Evolutionary conservation across 2,888 invertebrate genomes (phyloP).

Genomic region (Cerastis leucographa): DNA sequence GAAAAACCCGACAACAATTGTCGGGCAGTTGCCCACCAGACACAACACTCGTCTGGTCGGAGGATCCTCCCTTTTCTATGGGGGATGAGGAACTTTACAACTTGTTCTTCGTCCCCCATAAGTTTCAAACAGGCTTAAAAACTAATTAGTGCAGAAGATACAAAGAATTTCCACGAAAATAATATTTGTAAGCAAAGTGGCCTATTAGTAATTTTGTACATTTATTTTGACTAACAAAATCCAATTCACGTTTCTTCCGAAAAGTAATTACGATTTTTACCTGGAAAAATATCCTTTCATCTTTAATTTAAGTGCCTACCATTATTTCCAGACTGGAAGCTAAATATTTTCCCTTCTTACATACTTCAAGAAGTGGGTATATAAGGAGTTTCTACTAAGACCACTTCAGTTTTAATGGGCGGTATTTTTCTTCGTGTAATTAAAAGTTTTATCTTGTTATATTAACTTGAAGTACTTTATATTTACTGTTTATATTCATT

Average conservation of each 20-base stretch:
- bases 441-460: constrained; percentile 40
- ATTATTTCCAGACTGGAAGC: background rate
- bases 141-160: background rate
- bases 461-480: constrained; percentile 11
- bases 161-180: background rate
- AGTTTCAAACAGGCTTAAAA: background rate
- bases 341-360: constrained; percentile 1
- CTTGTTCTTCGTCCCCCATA: too few relatives aligned
- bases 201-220: background rate
- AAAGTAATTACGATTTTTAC: constrained; percentile 26
- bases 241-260: background rate
- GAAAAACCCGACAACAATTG: too few relatives aligned
- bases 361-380: background rate
- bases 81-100: too few relatives aligned
- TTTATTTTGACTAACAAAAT: constrained; percentile 10
- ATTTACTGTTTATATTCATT: constrained; percentile 21
- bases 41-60: too few relatives aligned
- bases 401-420: constrained; percentile 3
- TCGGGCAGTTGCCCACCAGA: too few relatives aligned
- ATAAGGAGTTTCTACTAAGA: constrained; percentile 1
- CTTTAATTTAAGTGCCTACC: background rate
- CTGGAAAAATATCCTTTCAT: constrained; percentile 32
- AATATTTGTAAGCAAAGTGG: constrained; percentile 1
- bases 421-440: constrained; percentile 27
- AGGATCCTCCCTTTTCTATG: too few relatives aligned